These are phyloP conservation scores for Bradypodion ventrale DNA, from an alignment of 2,797 vertebrate genomes.

Conservation along the genomic window DNA sequence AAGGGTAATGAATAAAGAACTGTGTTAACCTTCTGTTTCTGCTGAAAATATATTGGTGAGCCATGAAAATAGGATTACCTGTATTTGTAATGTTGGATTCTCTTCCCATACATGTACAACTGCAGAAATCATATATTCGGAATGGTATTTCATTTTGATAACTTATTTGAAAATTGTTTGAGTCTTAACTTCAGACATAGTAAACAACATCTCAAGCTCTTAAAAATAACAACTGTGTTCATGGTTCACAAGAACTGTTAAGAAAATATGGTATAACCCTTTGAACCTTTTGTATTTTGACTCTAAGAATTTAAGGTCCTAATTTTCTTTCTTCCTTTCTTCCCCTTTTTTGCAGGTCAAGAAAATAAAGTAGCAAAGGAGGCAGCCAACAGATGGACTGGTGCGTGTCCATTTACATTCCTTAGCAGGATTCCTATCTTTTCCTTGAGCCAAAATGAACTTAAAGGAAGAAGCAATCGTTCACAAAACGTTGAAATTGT, in stretches of 20 bases:
- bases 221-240: slow-evolving; percentile 1
- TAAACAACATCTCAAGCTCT: slow-evolving; percentile 18
- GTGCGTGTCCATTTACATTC: slow-evolving; percentile 75
- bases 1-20: no score
- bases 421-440: background rate
- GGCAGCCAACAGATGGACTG: slow-evolving; percentile 95
- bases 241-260: slow-evolving; percentile 12
- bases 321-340: slow-evolving; percentile 22
- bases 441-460: slow-evolving; percentile 28
- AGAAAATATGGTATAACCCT: slow-evolving; percentile 19
- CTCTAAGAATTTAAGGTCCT: slow-evolving; percentile 10
- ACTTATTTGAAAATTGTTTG: background rate
- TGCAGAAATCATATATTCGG: background rate
- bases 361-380: slow-evolving; percentile 90
- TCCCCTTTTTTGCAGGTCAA: slow-evolving; percentile 78
- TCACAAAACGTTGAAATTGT: background rate
- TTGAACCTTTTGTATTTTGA: slow-evolving; percentile 29
- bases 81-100: background rate
- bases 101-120: background rate
- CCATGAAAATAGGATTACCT: background rate
- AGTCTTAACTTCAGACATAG: slow-evolving; percentile 7
- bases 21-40: no score
- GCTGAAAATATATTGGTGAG: background rate
- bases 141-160: background rate
- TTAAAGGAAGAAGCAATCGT: background rate